Percentiles rank a stretch among this genome's conserved stretches.
phyloP scores from a whole-genome alignment of 2,797 vertebrate species.

The Phoebastria nigripes region DNA sequence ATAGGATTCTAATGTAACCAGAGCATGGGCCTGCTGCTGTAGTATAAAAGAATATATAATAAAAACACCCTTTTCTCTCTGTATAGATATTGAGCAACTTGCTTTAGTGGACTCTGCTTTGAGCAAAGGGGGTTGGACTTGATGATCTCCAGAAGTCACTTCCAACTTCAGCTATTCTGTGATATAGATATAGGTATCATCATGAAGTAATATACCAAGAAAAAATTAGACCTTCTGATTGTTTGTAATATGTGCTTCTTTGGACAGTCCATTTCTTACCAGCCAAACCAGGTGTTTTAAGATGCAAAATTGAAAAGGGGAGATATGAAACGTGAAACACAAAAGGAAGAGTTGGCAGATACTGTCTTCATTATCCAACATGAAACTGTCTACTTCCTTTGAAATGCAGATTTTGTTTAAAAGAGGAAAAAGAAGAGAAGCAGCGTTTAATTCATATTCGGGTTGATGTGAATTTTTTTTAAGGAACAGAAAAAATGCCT shows the following conservation, averaged over 20 bases:
- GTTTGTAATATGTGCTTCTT: neutral
- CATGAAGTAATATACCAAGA: neutral
- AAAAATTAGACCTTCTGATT: neutral
- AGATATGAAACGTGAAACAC: neutral
- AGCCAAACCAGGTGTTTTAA: neutral
- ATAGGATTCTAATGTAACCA: neutral
- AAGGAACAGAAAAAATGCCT: neutral
- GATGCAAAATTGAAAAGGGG: neutral
- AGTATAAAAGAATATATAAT: neutral
- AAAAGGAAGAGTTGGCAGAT: constrained; percentile 4
- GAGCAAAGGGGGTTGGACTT: neutral
- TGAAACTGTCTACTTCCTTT: constrained; percentile 19
- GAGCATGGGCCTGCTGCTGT: neutral
- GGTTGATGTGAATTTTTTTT: neutral
- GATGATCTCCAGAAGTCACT: neutral
- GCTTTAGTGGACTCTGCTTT: neutral
- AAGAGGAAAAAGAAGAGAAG: neutral
- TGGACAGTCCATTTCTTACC: neutral
- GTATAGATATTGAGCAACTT: neutral
- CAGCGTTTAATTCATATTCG: neutral
- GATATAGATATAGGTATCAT: neutral
- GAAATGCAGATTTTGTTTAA: constrained; percentile 52
- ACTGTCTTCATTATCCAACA: neutral
- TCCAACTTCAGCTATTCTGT: neutral
- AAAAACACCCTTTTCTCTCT: neutral